Evolutionary conservation across 2,797 vertebrate genomes (phyloP).

Genomic region (Mus minutoides): DNA sequence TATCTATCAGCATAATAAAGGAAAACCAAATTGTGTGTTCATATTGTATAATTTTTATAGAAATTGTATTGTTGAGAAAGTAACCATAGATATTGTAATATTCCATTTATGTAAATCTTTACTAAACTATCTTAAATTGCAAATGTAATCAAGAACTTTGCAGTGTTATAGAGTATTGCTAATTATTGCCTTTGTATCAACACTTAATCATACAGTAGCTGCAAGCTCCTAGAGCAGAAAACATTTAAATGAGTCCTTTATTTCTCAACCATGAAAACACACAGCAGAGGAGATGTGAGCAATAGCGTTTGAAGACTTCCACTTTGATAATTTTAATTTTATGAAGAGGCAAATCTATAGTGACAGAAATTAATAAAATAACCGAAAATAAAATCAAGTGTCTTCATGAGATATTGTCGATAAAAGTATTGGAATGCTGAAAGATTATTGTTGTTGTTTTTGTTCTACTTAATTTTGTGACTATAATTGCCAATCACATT

Average conservation of each 20-base stretch:
- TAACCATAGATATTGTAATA: not conserved
- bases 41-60: not conserved
- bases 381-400: not conserved
- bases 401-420: not conserved
- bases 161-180: conserved; percentile 33
- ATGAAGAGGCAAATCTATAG: not conserved
- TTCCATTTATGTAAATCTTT: conserved; percentile 27
- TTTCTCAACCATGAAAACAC: not conserved
- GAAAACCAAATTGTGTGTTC: not conserved
- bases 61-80: not conserved
- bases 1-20: not conserved
- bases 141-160: conserved; percentile 69
- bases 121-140: conserved; percentile 67
- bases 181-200: conserved; percentile 65
- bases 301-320: not conserved
- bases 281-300: conserved; percentile 3
- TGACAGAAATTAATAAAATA: conserved; percentile 15
- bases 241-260: not conserved
- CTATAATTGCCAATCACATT: not conserved
- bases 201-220: conserved; percentile 54
- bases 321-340: not conserved
- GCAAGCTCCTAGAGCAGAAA: conserved; percentile 37
- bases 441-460: not conserved
- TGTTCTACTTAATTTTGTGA: not conserved
- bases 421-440: not conserved